Evolutionary conservation across 2,797 vertebrate species (phyloP), one percentile per base, ranked within the genome.

Genomic region (Limosa lapponica): DNA sequence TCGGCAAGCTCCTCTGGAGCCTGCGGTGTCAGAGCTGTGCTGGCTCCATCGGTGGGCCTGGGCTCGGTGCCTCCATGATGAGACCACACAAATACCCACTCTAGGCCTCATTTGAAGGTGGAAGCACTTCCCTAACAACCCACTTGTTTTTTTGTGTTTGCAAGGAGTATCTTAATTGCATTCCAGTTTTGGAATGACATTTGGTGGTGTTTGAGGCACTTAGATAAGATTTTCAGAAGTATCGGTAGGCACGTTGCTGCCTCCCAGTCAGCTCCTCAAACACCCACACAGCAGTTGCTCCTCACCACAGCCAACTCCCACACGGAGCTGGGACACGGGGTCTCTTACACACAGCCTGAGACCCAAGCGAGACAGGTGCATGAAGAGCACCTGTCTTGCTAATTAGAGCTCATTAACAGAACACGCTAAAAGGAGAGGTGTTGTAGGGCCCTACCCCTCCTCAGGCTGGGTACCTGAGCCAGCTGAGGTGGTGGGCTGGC

Each of bases 231-330:
- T 88, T 82, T 82, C 82, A 82, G 54, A 90, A 91, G 66, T 84
- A 92, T 25, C 44, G 44, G 70, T 28, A 36, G 89, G 87, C 25
- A 15, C 24, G 25, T 34, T 13, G 24, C 70, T 93, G 92, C 92
- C 90, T 87, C 83, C 78, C 78, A 93, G 86, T 65, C 58, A 66
- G 89, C 69, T 90, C 92, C 94, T 87, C 59, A 8, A 82, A 94
- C 92, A 46, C 95, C 96, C 89, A 94, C 90, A 6, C 36, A 82
- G 83, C 86, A 79, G 92, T 93, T 93, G 77, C 88, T 87, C 64
- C 73, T 93, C 83, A n/a, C 93, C 89, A 75, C 85, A 92, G 23
- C 77, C 90, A 95, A 94, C 93, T 77, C 93, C 90, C 74, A 92
- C 92, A 2, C 55, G 2, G 4, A 80, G 23, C 74, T 72, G 48